phyloP scores from a whole-genome alignment of 2,888 invertebrate species.

The Drosophila lacicola region DNA sequence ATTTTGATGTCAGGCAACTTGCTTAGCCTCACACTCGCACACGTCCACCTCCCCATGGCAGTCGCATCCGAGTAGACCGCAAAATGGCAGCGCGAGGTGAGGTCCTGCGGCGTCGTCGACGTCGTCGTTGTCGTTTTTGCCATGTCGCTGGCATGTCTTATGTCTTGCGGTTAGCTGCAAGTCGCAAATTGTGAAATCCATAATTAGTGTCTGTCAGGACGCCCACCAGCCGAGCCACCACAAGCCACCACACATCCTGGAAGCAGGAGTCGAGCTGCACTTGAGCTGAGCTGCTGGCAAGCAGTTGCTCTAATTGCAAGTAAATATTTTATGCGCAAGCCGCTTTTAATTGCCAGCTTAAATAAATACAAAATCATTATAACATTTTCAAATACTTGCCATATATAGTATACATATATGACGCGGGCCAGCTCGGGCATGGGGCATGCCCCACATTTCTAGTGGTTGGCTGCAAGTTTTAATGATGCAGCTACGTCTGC shows the following conservation, averaged over 20 bases:
- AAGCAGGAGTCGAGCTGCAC: constrained; percentile 16
- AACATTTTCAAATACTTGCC: constrained; percentile 30
- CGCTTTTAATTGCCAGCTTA: constrained; percentile 76
- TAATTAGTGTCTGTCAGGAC: constrained; percentile 77
- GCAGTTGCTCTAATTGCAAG: constrained; percentile 74
- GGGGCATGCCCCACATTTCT: constrained; percentile 66
- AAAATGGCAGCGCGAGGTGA: constrained; percentile 69
- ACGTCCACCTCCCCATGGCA: constrained; percentile 2
- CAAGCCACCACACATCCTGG: constrained; percentile 5
- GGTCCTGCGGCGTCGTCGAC: constrained; percentile 50
- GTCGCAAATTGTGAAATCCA: constrained; percentile 79
- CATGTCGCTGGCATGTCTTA: constrained; percentile 46
- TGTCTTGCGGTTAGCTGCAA: constrained; percentile 76
- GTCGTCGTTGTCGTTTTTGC: constrained; percentile 17
- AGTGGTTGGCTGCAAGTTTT: constrained; percentile 70
- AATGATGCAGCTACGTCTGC: constrained; percentile 65
- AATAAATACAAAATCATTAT: constrained; percentile 77
- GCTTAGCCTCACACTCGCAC: constrained; percentile 20
- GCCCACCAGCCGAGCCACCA: constrained; percentile 27
- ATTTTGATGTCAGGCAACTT: constrained; percentile 53
- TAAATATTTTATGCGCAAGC: constrained; percentile 74
- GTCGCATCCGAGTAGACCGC: constrained; percentile 48
- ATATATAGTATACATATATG: neutral
- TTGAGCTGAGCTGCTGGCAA: constrained; percentile 40
- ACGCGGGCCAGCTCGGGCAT: constrained; percentile 1